Evolutionary conservation across 2,888 invertebrate genomes (phyloP).

Genomic region (Laothoe populi): DNA sequence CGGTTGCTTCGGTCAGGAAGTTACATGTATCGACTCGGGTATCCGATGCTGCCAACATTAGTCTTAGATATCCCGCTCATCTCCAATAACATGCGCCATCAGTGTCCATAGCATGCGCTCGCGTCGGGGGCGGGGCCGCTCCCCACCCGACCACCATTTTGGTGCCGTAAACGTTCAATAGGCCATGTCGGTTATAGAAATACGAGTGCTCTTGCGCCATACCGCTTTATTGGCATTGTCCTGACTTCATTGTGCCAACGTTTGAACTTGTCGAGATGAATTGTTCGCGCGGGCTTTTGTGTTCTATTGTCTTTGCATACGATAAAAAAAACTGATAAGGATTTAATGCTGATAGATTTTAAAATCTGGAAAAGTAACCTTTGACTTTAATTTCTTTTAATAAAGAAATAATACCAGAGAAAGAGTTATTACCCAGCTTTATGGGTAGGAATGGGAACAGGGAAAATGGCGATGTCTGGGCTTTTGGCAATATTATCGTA

Average conservation of each 20-base stretch:
- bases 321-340: neutral
- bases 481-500: too few relatives aligned
- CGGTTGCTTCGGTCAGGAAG: too few relatives aligned
- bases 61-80: slow-evolving; percentile 32
- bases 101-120: slow-evolving; percentile 45
- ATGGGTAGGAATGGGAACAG: too few relatives aligned
- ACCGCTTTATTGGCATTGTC: slow-evolving; percentile 30
- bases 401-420: too few relatives aligned
- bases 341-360: too few relatives aligned
- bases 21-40: too few relatives aligned
- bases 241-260: slow-evolving; percentile 23
- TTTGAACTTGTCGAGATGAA: slow-evolving; percentile 14
- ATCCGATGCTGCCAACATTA: too few relatives aligned
- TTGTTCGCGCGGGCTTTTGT: slow-evolving; percentile 15
- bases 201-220: slow-evolving; percentile 39
- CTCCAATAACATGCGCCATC: slow-evolving; percentile 34
- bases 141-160: slow-evolving; percentile 53
- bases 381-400: too few relatives aligned
- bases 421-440: too few relatives aligned
- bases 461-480: too few relatives aligned
- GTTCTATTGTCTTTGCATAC: slow-evolving; percentile 14
- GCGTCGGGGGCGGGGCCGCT: slow-evolving; percentile 61
- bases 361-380: too few relatives aligned
- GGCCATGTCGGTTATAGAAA: slow-evolving; percentile 60
- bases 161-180: slow-evolving; percentile 62